Evolutionary conservation across 2,113 vertebrate genomes (phyloP).

Genomic region (Polyodon spathula): DNA sequence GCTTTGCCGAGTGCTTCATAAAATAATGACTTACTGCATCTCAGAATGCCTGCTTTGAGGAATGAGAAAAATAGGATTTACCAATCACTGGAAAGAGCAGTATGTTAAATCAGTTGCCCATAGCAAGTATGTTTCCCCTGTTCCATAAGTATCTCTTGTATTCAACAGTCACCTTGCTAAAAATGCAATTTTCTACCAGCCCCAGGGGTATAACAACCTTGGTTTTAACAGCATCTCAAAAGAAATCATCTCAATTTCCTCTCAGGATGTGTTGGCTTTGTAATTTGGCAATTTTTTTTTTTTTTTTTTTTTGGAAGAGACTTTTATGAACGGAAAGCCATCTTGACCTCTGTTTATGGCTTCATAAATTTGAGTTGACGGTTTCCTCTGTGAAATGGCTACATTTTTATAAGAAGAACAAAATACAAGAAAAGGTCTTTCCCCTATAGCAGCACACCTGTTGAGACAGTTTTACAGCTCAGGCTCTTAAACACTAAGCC

Average conservation of each 20-base stretch:
- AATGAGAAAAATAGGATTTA: no score
- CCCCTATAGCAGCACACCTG: slow-evolving; percentile 14
- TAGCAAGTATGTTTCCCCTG: no score
- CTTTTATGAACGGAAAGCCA: slow-evolving; percentile 33
- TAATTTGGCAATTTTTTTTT: slow-evolving; percentile 18
- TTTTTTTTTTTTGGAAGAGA: slow-evolving; percentile 12
- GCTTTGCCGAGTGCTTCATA: no score
- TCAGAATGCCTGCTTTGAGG: no score
- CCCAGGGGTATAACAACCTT: no score
- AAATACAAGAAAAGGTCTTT: slow-evolving; percentile 19
- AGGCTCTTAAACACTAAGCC: background rate
- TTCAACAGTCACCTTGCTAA: no score
- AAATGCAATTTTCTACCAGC: no score
- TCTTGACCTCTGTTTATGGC: slow-evolving; percentile 41
- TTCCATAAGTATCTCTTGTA: no score
- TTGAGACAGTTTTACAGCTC: background rate
- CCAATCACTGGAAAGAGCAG: no score
- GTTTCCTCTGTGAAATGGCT: slow-evolving; percentile 26
- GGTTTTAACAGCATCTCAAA: no score
- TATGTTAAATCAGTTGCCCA: no score
- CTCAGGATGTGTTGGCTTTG: slow-evolving; percentile 28
- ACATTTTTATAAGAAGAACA: slow-evolving; percentile 17
- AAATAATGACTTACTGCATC: no score
- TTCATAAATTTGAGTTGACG: slow-evolving; percentile 40
- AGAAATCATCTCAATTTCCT: slow-evolving; percentile 26